A percentile compares a stretch with the other conserved stretches of the same genome.
Conservation (phyloP, 2,797 vertebrate genomes). For the Luscinia luscinia region DNA sequence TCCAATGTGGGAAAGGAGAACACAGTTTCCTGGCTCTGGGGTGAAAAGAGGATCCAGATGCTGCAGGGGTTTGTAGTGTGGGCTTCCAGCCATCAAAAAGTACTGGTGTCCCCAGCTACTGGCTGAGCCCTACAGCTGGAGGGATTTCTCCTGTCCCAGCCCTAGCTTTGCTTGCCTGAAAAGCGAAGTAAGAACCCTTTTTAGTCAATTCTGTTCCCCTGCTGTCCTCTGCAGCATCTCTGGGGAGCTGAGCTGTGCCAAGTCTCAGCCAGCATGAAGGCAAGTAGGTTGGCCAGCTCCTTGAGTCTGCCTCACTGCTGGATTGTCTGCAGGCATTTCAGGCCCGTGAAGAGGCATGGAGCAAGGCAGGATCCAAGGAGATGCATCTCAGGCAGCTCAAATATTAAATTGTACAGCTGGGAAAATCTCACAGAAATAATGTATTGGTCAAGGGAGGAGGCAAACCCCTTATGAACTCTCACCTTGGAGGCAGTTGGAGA, state of each 20-base stretch:
- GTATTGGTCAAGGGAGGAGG: not conserved
- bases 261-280: not conserved
- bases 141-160: not conserved
- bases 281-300: not conserved
- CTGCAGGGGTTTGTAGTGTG: not conserved
- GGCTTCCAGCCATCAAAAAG: not conserved
- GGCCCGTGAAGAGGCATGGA: not conserved
- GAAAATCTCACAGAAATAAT: not conserved
- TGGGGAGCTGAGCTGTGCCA: not conserved
- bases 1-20: not conserved
- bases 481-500: not conserved
- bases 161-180: not conserved
- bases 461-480: not conserved
- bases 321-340: not conserved
- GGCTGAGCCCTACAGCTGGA: not conserved
- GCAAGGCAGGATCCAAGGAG: not conserved
- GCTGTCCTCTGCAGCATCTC: not conserved
- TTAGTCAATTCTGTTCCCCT: not conserved
- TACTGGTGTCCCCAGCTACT: not conserved
- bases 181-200: not conserved
- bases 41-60: not conserved
- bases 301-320: not conserved
- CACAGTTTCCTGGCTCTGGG: fast-evolving
- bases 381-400: not conserved
- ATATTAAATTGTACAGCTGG: not conserved